phyloP scores from a whole-genome alignment of 2,797 vertebrate genomes.

The Chaetodon trifasciatus region DNA sequence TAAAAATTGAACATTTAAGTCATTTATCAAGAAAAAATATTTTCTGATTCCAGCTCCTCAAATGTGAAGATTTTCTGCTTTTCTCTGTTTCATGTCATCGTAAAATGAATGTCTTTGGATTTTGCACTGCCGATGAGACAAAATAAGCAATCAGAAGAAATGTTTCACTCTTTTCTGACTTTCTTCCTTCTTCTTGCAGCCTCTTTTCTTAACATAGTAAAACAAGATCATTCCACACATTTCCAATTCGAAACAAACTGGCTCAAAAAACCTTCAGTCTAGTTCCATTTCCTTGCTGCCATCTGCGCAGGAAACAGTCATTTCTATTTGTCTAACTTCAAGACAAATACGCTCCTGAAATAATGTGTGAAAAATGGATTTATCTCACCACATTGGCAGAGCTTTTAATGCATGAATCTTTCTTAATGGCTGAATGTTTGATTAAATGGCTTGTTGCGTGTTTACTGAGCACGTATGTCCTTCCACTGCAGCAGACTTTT shows the following conservation, averaged over 20 bases:
- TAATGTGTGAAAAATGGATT: neutral
- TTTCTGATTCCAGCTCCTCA: neutral
- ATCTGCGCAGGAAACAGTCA: constrained; percentile 17
- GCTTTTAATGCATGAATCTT: neutral
- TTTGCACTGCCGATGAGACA: neutral
- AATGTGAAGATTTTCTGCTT: neutral
- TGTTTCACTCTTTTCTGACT: neutral
- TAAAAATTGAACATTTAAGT: neutral
- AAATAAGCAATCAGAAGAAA: neutral
- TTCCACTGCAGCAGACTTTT: constrained; percentile 3
- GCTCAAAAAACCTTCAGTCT: neutral
- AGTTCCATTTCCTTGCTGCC: neutral
- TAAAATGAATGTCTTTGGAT: neutral
- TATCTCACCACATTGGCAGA: neutral
- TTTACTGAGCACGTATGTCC: constrained; percentile 4
- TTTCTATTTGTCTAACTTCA: constrained; percentile 12
- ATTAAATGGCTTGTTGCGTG: neutral
- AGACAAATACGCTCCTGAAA: constrained; percentile 1
- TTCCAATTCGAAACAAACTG: neutral
- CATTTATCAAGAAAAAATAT: neutral
- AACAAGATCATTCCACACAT: neutral
- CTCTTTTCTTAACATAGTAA: neutral
- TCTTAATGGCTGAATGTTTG: neutral
- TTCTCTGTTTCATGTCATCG: neutral
- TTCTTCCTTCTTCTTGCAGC: neutral